Conservation (phyloP, 2,797 vertebrate genomes). For the Tangara arthus region DNA sequence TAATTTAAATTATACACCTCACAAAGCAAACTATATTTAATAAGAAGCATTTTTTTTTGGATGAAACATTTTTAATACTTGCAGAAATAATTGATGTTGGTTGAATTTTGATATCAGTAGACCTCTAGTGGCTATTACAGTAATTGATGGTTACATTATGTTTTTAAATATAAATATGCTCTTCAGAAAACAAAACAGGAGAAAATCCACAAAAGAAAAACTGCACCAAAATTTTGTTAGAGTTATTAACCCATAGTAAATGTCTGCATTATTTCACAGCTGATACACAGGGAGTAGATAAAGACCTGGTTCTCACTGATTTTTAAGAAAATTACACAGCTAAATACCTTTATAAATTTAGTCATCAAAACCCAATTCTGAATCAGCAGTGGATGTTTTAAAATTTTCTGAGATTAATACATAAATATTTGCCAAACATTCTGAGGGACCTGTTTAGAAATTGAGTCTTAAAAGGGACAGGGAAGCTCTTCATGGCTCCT, state of each 20-base stretch:
- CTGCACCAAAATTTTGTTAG: background rate
- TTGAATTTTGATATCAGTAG: slow-evolving; percentile 72
- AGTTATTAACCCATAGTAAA: background rate
- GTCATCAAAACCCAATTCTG: background rate
- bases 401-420: background rate
- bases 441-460: background rate
- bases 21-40: background rate
- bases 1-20: background rate
- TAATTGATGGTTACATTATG: slow-evolving; percentile 48
- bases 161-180: background rate
- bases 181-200: background rate
- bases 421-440: background rate
- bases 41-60: background rate
- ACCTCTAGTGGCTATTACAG: slow-evolving; percentile 78
- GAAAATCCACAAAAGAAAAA: background rate
- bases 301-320: fast-evolving
- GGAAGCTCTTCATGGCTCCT: background rate
- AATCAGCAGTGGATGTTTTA: background rate
- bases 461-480: background rate
- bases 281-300: background rate
- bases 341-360: background rate
- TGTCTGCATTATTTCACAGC: background rate
- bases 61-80: slow-evolving; percentile 44
- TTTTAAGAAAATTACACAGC: background rate
- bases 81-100: slow-evolving; percentile 46